phyloP scores from a whole-genome alignment of 2,797 vertebrate species.

The Arrhamphus sclerolepis region DNA sequence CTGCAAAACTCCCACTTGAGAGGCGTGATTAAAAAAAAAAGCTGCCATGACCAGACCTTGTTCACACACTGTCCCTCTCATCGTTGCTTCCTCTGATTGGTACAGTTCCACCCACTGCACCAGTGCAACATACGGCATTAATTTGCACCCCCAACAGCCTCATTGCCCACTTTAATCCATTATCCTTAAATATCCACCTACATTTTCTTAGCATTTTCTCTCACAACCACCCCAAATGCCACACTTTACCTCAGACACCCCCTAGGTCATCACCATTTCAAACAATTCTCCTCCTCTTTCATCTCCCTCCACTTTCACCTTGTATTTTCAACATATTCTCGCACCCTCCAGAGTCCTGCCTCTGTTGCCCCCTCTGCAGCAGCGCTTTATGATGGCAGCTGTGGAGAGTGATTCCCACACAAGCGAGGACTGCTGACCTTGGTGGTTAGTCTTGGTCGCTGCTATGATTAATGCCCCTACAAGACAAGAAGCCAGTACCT shows the following conservation, averaged over 20 bases:
- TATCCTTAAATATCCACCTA: slow-evolving; percentile 71
- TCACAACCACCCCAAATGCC: slow-evolving; percentile 49
- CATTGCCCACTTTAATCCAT: slow-evolving; percentile 64
- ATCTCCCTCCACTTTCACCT: slow-evolving; percentile 49
- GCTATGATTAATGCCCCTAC: slow-evolving; percentile 83
- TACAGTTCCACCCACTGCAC: slow-evolving; percentile 46
- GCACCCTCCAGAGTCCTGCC: slow-evolving; percentile 51
- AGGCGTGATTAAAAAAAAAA: slow-evolving; percentile 69
- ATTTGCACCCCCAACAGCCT: slow-evolving; percentile 31
- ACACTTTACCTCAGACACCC: slow-evolving; percentile 57
- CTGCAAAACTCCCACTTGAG: slow-evolving; percentile 62
- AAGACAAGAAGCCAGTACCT: slow-evolving; percentile 75
- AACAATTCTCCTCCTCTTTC: slow-evolving; percentile 43
- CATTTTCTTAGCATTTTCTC: slow-evolving; percentile 60
- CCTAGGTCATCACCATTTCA: slow-evolving; percentile 51
- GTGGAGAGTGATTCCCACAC: slow-evolving; percentile 70
- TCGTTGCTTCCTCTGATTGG: slow-evolving; percentile 44
- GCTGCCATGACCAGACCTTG: slow-evolving; percentile 47
- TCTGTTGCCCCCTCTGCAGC: slow-evolving; percentile 39
- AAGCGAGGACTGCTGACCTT: slow-evolving; percentile 76
- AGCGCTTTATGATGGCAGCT: slow-evolving; percentile 57
- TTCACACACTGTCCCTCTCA: slow-evolving; percentile 36
- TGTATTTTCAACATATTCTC: slow-evolving; percentile 52
- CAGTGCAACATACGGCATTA: slow-evolving; percentile 32
- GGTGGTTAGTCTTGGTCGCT: slow-evolving; percentile 61